Base-by-base conservation (phyloP, 2,888 invertebrate genomes). In the Drosophila birchii region DNA sequence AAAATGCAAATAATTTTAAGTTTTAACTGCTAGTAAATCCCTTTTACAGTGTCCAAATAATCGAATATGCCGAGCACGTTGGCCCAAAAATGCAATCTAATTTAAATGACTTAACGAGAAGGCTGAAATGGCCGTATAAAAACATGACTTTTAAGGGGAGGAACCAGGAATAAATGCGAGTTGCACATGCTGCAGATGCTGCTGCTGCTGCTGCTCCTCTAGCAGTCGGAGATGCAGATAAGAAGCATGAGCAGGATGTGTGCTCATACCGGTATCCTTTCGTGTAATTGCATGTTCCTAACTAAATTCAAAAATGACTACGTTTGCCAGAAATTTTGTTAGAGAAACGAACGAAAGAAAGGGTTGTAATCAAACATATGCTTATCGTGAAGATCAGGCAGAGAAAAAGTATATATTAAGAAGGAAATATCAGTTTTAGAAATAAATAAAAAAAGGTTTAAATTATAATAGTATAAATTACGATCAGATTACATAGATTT, bases 21-120 rank as follows among this genome's bases (percentile, higher is more conserved):
- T 34, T 39, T 14, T n/a, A 23, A 18, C 18, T n/a, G 60, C 58
- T 5, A 14, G 4, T 32, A 32, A 55, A 20, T 20, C 6, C n/a
- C 23, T 18, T 12, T 11, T 26, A 12, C 14, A 26, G 45, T 36
- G 16, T n/a, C 34, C 7, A 49, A 8, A 39, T 47, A 61, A 63
- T 75, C 66, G 73, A 76, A 70, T 59, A 76, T 80, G 72, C 80
- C 64, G 56, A 58, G 67, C 70, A 68, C 57, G 39, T 66, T 47
- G 49, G 49, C 36, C 49, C 49, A 51, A 62, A 66, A 66, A 75
- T 70, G 78, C 74, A 84, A 84, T 86, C 79, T 70, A 76, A 81
- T 79, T 76, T 71, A 57, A 54, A 59, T 53, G 53, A 32, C 38
- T 61, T 61, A 54, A 34, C 60, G 64, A 16, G 47, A 47, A 45